A percentile compares a stretch with the other conserved stretches of the same genome.
phyloP scores from a whole-genome alignment of 92 coral and sea anemone genomes.

The Meandrina meandrites region DNA sequence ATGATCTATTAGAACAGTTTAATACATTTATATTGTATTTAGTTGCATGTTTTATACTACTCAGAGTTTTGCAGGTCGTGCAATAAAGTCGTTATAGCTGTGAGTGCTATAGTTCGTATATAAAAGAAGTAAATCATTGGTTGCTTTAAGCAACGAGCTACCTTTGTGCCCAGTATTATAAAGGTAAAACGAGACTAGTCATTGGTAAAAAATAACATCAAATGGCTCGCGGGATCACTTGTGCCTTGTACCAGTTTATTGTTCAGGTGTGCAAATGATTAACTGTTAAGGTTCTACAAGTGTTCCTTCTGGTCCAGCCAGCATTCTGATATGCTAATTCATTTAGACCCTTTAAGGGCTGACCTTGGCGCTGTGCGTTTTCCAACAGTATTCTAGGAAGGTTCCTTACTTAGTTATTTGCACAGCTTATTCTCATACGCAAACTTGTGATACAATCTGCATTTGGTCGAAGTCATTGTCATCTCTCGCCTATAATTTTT shows the following conservation, averaged over 20 bases:
- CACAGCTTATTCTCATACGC: not conserved
- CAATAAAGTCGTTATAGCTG: not conserved
- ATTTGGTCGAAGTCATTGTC: not conserved
- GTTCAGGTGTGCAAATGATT: not conserved
- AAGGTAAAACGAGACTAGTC: too few relatives aligned
- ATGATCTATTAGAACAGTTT: slow-evolving; percentile 7
- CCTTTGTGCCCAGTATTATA: too few relatives aligned
- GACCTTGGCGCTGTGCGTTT: not conserved
- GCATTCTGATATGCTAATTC: not conserved
- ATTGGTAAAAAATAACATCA: too few relatives aligned
- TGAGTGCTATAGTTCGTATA: too few relatives aligned
- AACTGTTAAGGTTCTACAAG: not conserved
- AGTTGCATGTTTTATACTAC: not conserved
- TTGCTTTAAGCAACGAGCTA: too few relatives aligned
- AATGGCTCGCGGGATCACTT: too few relatives aligned
- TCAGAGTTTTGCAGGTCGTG: not conserved
- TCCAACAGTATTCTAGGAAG: not conserved
- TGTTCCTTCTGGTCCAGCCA: not conserved
- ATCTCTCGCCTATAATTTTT: not conserved
- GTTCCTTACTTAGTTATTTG: not conserved
- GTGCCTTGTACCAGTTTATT: too few relatives aligned
- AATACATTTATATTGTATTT: slow-evolving; percentile 19
- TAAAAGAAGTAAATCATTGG: too few relatives aligned
- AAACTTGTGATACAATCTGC: not conserved
- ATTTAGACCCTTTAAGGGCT: not conserved